Conservation (phyloP, 2,888 invertebrate genomes). For the Drosophila monieri region DNA sequence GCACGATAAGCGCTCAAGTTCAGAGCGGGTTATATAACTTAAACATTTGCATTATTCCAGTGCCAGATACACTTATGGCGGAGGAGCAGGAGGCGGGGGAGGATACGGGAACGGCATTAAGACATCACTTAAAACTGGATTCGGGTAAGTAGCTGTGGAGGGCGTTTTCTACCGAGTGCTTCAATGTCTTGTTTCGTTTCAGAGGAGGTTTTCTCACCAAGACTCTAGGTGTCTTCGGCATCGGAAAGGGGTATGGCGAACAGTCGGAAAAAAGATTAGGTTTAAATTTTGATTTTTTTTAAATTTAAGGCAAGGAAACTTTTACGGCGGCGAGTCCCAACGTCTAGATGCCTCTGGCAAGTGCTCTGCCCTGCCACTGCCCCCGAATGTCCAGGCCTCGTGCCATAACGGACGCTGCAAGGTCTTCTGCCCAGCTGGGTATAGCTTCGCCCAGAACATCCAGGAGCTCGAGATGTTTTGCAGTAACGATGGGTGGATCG, state of each 20-base stretch:
- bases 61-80: constrained; percentile 49
- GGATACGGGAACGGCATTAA: constrained; percentile 48
- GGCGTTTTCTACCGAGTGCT: too few relatives aligned
- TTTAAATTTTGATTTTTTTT: neutral
- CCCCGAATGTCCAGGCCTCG: constrained; percentile 66
- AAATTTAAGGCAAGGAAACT: constrained; percentile 47
- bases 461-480: constrained; percentile 72
- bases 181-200: neutral
- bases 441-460: constrained; percentile 72
- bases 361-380: constrained; percentile 67
- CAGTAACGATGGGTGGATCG: constrained; percentile 79
- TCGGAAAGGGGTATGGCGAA: constrained; percentile 59
- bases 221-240: constrained; percentile 53
- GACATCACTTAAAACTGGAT: constrained; percentile 30
- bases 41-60: constrained; percentile 13
- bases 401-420: constrained; percentile 76
- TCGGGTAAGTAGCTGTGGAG: constrained; percentile 49
- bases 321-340: constrained; percentile 64
- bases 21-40: constrained; percentile 13
- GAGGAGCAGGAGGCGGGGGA: constrained; percentile 24
- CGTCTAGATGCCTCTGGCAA: constrained; percentile 64
- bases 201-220: constrained; percentile 43
- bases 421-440: constrained; percentile 69
- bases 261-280: neutral
- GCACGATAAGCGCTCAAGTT: constrained; percentile 24